Evolutionary conservation across 2,888 invertebrate genomes (phyloP).

Genomic region (Chouioia cunea): DNA sequence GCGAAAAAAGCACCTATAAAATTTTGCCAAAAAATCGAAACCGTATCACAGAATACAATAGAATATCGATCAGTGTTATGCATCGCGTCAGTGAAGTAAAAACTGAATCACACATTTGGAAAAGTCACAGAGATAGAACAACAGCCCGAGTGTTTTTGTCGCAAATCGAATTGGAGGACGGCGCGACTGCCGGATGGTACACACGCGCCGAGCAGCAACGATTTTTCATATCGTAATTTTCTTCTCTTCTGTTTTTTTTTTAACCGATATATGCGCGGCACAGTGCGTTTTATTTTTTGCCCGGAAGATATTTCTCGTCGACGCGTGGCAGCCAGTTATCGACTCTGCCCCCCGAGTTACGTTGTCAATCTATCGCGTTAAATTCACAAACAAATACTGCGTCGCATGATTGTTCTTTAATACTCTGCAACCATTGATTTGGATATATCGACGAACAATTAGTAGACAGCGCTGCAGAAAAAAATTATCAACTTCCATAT

Average conservation of each 20-base stretch:
- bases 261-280: slow-evolving; percentile 6
- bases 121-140: neutral
- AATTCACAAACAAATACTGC: slow-evolving; percentile 5
- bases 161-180: slow-evolving; percentile 14
- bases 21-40: too few relatives aligned
- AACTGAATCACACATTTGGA: too few relatives aligned
- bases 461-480: neutral
- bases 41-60: too few relatives aligned
- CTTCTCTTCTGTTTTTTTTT: too few relatives aligned
- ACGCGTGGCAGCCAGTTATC: neutral
- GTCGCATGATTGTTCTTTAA: slow-evolving; percentile 26
- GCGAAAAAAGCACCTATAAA: too few relatives aligned
- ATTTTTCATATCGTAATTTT: slow-evolving; percentile 31
- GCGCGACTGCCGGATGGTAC: neutral
- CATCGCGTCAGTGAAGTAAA: too few relatives aligned
- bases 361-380: slow-evolving; percentile 1
- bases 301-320: slow-evolving; percentile 4
- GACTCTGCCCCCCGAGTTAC: neutral
- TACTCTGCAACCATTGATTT: slow-evolving; percentile 24
- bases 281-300: slow-evolving; percentile 18
- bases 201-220: neutral
- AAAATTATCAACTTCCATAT: slow-evolving; percentile 1
- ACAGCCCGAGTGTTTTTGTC: slow-evolving; percentile 10
- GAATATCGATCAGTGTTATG: too few relatives aligned
- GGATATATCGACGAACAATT: slow-evolving; percentile 16